These are phyloP conservation scores for Corythornis vintsioides DNA, from an alignment of 2,113 vertebrate species.

Conservation along the genomic window DNA sequence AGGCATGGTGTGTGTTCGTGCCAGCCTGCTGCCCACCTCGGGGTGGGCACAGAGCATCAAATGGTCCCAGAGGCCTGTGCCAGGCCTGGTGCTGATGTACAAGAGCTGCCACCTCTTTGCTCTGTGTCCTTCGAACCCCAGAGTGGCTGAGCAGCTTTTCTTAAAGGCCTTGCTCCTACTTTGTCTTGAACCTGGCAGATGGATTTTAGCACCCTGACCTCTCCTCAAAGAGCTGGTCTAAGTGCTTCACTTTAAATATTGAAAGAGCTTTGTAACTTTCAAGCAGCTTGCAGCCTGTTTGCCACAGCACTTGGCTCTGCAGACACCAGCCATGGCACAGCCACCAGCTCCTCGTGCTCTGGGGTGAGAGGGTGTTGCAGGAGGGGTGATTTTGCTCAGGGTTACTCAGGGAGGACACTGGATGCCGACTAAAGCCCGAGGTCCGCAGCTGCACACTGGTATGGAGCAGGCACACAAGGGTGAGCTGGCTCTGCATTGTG, in stretches of 20 bases:
- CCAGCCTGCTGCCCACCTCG: rapidly evolving
- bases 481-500: background rate
- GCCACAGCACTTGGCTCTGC: background rate
- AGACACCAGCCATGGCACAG: rapidly evolving
- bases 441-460: too few species aligned
- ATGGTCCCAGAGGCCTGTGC: background rate
- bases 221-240: constrained; percentile 60
- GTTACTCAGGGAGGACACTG: background rate
- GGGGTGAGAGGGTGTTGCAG: rapidly evolving
- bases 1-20: background rate
- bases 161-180: background rate
- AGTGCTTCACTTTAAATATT: constrained; percentile 17
- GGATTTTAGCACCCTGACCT: constrained; percentile 78
- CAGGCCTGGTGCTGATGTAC: background rate
- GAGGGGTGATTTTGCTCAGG: background rate
- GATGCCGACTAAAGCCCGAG: background rate
- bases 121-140: background rate
- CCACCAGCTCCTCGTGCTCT: background rate
- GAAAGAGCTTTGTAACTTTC: background rate
- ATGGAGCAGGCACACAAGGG: background rate
- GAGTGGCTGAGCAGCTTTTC: constrained; percentile 23
- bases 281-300: background rate
- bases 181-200: constrained; percentile 74
- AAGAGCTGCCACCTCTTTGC: background rate
- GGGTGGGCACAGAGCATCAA: background rate